Percentiles rank a stretch among this genome's conserved stretches.
phyloP scores from a whole-genome alignment of 2,797 vertebrate genomes.

The Catamblyrhynchus diadema region DNA sequence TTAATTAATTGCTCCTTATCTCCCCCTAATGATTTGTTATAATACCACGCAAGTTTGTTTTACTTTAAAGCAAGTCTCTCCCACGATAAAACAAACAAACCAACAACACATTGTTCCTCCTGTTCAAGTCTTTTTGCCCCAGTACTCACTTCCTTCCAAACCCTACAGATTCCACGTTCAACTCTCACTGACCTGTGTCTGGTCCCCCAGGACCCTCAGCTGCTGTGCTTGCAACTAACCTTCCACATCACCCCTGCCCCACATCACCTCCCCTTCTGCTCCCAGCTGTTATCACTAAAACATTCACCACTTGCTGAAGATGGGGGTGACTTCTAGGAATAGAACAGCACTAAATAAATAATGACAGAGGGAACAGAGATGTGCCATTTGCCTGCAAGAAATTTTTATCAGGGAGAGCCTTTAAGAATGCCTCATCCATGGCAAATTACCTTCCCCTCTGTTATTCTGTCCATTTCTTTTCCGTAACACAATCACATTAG shows the following conservation, averaged over 20 bases:
- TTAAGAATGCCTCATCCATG: background rate
- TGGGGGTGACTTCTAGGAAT: constrained; percentile 25
- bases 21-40: background rate
- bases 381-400: background rate
- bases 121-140: background rate
- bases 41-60: background rate
- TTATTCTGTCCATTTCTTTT: background rate
- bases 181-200: background rate
- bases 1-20: background rate
- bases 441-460: background rate
- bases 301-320: background rate
- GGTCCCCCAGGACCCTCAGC: background rate
- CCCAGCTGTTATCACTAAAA: background rate
- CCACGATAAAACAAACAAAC: background rate
- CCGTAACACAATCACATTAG: background rate
- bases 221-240: background rate
- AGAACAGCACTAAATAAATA: constrained; percentile 47
- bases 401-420: background rate
- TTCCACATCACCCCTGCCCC: background rate
- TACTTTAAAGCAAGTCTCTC: background rate
- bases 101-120: rapidly evolving
- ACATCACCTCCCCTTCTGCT: background rate
- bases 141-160: background rate
- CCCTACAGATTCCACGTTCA: background rate
- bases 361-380: background rate